phyloP scores from a whole-genome alignment of 2,888 invertebrate genomes.

The Caenorhabditis sp. region DNA sequence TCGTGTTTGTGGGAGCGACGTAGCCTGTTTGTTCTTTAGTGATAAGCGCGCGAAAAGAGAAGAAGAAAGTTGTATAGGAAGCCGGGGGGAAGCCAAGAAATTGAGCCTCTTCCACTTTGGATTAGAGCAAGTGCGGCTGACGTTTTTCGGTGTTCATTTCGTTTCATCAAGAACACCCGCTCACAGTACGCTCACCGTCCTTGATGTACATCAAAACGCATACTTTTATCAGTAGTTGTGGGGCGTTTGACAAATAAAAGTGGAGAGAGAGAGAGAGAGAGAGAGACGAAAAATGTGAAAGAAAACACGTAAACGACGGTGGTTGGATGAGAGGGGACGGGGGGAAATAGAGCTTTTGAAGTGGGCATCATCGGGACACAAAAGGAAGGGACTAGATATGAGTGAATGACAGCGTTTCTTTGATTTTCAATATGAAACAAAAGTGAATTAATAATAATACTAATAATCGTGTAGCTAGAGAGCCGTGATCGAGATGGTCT shows the following conservation, averaged over 20 bases:
- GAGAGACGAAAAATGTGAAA: not conserved
- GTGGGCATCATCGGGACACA: conserved; percentile 11
- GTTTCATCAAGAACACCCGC: too few species aligned
- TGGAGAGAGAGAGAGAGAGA: too few species aligned
- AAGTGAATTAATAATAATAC: too few species aligned
- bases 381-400: conserved; percentile 3
- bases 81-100: conserved; percentile 2
- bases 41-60: conserved; percentile 9
- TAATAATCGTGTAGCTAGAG: conserved; percentile 34
- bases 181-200: too few species aligned
- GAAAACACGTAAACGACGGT: conserved; percentile 33
- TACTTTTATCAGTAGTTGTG: too few species aligned
- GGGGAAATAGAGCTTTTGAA: conserved; percentile 1
- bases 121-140: too few species aligned
- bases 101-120: too few species aligned
- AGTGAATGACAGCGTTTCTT: conserved; percentile 2
- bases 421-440: conserved; percentile 28
- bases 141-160: too few species aligned
- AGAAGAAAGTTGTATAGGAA: conserved; percentile 36
- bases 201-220: too few species aligned
- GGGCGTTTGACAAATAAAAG: not conserved
- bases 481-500: conserved; percentile 56
- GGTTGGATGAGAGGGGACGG: too few species aligned
- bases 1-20: conserved; percentile 8
- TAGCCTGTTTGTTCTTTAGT: conserved; percentile 29